Evolutionary conservation across 2,888 invertebrate genomes (phyloP), one percentile per base, ranked within the genome.

Genomic region (Catocala fraxini): DNA sequence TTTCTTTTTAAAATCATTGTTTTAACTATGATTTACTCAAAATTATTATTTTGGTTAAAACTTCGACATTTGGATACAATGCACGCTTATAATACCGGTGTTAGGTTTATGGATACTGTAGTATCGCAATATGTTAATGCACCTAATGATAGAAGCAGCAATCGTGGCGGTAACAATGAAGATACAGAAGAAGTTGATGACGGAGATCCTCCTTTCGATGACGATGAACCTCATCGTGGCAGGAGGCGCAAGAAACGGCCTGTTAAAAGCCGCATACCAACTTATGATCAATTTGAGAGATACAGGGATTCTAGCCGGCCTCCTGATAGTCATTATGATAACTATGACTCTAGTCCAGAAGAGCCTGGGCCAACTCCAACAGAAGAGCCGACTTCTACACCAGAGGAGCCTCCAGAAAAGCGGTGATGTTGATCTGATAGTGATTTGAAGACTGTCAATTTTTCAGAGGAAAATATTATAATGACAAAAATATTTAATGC

Each of bases 241-340:
- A 25, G 56, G 12, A 39, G 52, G 2, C 41, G 41, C 12, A 47
- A 47, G 15, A 53, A 59, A n/a, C 47, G 12, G 11, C 42, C 15
- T 12, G 41, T 33, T 6, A 59, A 59, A 55, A 60, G 55, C 10
- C 55, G 55, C 39, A 60, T 60, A n/a, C 60, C 60, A 12, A 49
- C 49, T 33, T 56, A 60, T 41, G 55, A 60, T 46, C 34, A 13
- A 39, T 60, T 55, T 48, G 55, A 35, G 13, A 60, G 60, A 7
- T 56, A 45, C 45, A 51, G 55, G 33, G 60, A 60, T 46, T 60
- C 60, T 6, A 60, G 60, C 46, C 49, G 60, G 33, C 60, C 60
- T 13, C 60, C 60, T 6, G 60, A 60, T 41, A 60, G 55, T 48
- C 60, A 60, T n/a, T 60, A 56, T 25, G 34, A 47, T 12, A 13